A percentile compares a stretch with the other conserved stretches of the same genome.
These are phyloP conservation scores for Menidia beryllina DNA, from an alignment of 2,113 vertebrate species.

Conservation along the genomic window DNA sequence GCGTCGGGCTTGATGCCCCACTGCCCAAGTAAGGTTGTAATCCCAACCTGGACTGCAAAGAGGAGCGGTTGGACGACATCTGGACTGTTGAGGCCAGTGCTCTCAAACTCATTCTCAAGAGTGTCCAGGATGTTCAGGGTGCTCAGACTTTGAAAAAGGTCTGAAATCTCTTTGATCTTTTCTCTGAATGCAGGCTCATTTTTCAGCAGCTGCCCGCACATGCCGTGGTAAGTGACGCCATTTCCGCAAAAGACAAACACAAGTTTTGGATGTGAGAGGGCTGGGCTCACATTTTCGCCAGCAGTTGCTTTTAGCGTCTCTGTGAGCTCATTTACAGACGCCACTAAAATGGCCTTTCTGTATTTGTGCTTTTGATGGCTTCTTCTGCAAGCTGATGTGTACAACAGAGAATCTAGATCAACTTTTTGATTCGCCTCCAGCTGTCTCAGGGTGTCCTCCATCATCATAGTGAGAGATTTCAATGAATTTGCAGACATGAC, in stretches of 20 bases:
- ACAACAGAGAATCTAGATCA: slow-evolving; percentile 81
- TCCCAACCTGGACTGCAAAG: slow-evolving; percentile 87
- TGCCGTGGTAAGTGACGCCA: slow-evolving; percentile 81
- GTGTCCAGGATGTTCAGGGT: slow-evolving; percentile 72
- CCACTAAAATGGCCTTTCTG: slow-evolving; percentile 81
- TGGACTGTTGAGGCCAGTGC: slow-evolving; percentile 75
- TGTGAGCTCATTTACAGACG: slow-evolving; percentile 80
- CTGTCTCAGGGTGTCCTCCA: slow-evolving; percentile 76
- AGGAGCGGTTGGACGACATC: slow-evolving; percentile 85
- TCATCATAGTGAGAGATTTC: slow-evolving; percentile 80
- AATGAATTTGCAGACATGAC: slow-evolving; percentile 84
- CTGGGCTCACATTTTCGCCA: slow-evolving; percentile 15
- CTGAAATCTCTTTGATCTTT: slow-evolving; percentile 81
- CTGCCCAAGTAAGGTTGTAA: slow-evolving; percentile 79
- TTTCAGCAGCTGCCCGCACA: slow-evolving; percentile 83
- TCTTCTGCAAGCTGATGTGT: slow-evolving; percentile 88
- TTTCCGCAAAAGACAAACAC: slow-evolving; percentile 91
- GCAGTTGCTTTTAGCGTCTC: slow-evolving; percentile 71
- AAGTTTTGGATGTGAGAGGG: slow-evolving; percentile 70
- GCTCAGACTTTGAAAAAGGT: slow-evolving; percentile 61
- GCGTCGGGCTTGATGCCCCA: slow-evolving; percentile 86
- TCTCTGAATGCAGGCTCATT: slow-evolving; percentile 83
- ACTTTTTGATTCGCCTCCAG: slow-evolving; percentile 57
- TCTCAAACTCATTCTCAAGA: slow-evolving; percentile 68
- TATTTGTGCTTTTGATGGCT: slow-evolving; percentile 84